Conservation (phyloP, 2,888 invertebrate species). For the Monoplex corrugatus region DNA sequence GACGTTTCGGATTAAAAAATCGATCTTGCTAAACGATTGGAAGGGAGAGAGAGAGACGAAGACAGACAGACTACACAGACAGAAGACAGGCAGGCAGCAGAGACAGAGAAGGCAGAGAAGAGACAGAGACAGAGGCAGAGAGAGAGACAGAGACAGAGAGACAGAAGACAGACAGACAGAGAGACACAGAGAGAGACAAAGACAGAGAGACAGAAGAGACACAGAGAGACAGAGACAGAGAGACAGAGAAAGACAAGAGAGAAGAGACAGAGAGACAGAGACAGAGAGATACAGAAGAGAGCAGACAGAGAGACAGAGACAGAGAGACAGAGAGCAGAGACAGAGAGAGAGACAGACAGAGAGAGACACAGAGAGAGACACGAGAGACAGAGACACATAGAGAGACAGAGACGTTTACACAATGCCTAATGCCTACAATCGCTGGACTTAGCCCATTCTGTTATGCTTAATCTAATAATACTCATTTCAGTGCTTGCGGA, state of each 20-base stretch:
- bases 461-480: too few species aligned
- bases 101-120: too few species aligned
- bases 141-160: neutral
- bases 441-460: too few species aligned
- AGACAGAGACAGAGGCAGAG: neutral
- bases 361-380: neutral
- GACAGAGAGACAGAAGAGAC: neutral
- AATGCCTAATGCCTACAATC: neutral
- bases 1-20: too few species aligned
- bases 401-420: neutral
- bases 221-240: neutral
- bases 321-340: neutral
- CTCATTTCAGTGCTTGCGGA: too few species aligned
- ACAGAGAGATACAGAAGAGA: neutral
- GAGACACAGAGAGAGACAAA: neutral
- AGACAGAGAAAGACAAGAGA: neutral
- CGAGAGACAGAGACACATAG: neutral
- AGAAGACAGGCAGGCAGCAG: too few species aligned
- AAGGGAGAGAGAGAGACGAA: neutral
- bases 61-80: too few species aligned
- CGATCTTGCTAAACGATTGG: too few species aligned
- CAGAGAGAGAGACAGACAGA: neutral
- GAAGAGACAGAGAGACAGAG: conserved; percentile 31
- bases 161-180: neutral
- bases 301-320: neutral